A percentile compares a stretch with the other conserved stretches of the same genome.
Conservation (phyloP, 2,888 invertebrate species). For the Thysanoteuthis rhombus region DNA sequence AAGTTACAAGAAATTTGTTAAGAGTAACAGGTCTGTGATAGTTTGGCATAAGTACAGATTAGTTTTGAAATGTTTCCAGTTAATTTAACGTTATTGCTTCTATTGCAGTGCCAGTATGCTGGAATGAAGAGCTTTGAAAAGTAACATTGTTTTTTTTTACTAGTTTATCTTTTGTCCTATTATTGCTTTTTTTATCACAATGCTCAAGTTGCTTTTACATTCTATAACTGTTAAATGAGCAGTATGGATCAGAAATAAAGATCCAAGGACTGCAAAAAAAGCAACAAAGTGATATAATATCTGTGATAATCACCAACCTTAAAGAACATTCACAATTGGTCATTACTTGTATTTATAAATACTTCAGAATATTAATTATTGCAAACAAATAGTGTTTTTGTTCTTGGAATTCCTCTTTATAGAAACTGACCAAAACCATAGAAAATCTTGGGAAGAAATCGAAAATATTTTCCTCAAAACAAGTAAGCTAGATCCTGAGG, state of each 20-base stretch:
- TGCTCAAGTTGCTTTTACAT: not conserved
- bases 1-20: not conserved
- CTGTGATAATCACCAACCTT: too few species aligned
- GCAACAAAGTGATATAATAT: too few species aligned
- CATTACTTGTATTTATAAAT: too few species aligned
- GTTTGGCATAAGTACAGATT: not conserved
- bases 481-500: too few species aligned
- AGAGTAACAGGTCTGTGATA: not conserved
- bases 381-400: too few species aligned
- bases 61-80: not conserved
- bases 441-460: too few species aligned
- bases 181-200: not conserved
- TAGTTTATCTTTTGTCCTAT: not conserved
- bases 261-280: not conserved
- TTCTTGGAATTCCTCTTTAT: too few species aligned
- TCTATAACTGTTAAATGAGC: not conserved
- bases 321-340: too few species aligned
- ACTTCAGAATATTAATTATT: too few species aligned
- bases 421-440: too few species aligned
- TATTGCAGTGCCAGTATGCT: not conserved
- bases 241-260: not conserved
- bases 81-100: not conserved
- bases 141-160: not conserved
- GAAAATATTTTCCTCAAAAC: too few species aligned
- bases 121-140: not conserved